Percentiles rank a stretch among this genome's conserved stretches.
Evolutionary conservation across 2,888 invertebrate species (phyloP).

Genomic region (Malthinus seriepunctatus): DNA sequence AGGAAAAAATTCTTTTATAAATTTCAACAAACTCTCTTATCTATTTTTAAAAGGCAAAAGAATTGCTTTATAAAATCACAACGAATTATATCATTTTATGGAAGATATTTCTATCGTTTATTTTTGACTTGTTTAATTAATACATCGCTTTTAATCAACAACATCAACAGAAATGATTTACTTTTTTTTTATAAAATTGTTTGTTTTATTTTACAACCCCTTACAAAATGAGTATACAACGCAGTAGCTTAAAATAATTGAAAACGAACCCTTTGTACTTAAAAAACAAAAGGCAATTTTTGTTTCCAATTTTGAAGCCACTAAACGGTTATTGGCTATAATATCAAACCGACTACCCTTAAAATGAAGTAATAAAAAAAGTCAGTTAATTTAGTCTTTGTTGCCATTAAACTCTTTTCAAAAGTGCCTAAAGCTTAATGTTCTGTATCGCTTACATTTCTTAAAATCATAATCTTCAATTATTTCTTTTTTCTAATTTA

Average conservation of each 20-base stretch:
- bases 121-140: background rate
- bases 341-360: conserved; percentile 22
- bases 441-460: conserved; percentile 1
- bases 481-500: background rate
- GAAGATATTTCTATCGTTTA: background rate
- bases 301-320: conserved; percentile 21
- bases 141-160: background rate
- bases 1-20: too few relatives aligned
- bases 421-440: conserved; percentile 4
- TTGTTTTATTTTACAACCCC: conserved; percentile 10
- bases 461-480: conserved; percentile 1
- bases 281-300: conserved; percentile 15
- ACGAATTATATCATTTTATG: background rate
- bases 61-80: background rate
- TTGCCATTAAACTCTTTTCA: conserved; percentile 12
- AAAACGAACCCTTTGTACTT: conserved; percentile 14
- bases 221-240: conserved; percentile 15
- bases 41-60: too few relatives aligned
- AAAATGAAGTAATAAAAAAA: conserved; percentile 24
- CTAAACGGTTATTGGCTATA: conserved; percentile 22
- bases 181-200: conserved; percentile 9
- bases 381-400: conserved; percentile 17
- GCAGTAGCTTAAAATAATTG: conserved; percentile 13
- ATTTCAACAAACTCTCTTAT: too few relatives aligned
- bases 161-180: conserved; percentile 1